These are phyloP conservation scores for Notoglanidium macrostoma DNA, from an alignment of 2,797 vertebrate species.

Conservation along the genomic window DNA sequence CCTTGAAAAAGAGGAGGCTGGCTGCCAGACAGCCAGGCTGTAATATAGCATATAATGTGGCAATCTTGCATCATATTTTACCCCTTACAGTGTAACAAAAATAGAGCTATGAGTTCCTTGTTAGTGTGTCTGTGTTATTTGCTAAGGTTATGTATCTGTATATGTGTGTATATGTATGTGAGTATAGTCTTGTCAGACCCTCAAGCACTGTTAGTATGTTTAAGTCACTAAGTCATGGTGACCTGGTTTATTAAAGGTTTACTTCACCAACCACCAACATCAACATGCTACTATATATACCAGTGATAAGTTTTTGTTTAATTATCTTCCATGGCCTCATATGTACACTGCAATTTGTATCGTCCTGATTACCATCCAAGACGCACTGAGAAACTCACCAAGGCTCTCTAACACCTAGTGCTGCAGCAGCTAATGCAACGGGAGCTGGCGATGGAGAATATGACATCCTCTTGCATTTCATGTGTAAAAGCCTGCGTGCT, in stretches of 20 bases:
- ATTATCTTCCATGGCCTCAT: slow-evolving; percentile 3
- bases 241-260: background rate
- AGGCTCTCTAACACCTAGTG: slow-evolving; percentile 14
- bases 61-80: background rate
- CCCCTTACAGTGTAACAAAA: background rate
- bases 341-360: slow-evolving; percentile 14
- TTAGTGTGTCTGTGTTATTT: slow-evolving; percentile 22
- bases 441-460: slow-evolving; percentile 39
- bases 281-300: slow-evolving; percentile 8
- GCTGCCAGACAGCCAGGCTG: no score
- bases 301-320: background rate
- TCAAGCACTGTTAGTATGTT: slow-evolving; percentile 8
- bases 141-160: slow-evolving; percentile 18
- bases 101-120: background rate
- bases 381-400: background rate
- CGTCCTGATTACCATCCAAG: background rate
- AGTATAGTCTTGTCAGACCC: slow-evolving; percentile 35
- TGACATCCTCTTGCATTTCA: slow-evolving; percentile 49
- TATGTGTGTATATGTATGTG: slow-evolving; percentile 31
- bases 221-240: slow-evolving; percentile 7
- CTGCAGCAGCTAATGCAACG: slow-evolving; percentile 18
- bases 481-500: slow-evolving; percentile 53
- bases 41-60: background rate
- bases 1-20: background rate
- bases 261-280: background rate